Evolutionary conservation across 2,888 invertebrate genomes (phyloP).

Genomic region (Drosophila picticornis): DNA sequence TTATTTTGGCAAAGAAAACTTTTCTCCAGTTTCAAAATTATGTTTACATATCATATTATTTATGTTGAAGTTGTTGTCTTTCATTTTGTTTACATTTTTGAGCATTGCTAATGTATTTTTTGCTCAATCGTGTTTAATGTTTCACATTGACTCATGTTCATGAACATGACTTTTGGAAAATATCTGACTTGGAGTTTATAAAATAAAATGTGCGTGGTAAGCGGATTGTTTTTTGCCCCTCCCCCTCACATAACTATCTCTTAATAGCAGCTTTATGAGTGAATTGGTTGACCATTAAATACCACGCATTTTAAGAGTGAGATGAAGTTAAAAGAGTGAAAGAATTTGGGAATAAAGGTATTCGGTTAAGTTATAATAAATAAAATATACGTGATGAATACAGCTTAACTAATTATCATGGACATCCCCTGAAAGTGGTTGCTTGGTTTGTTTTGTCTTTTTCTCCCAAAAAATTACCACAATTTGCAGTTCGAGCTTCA

Average conservation of each 20-base stretch:
- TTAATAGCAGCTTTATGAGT: constrained; percentile 5
- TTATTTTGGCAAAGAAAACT: constrained; percentile 26
- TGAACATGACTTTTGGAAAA: constrained; percentile 68
- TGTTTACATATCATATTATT: constrained; percentile 11
- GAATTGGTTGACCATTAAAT: neutral
- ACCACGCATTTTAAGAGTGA: constrained; percentile 1
- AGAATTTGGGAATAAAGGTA: neutral
- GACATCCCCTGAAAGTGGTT: neutral
- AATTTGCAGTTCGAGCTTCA: constrained; percentile 1
- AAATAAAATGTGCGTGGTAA: constrained; percentile 45
- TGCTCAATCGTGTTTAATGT: constrained; percentile 32
- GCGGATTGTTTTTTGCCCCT: constrained; percentile 20
- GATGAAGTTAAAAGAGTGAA: too few relatives aligned
- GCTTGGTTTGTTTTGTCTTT: neutral
- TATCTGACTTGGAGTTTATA: constrained; percentile 28
- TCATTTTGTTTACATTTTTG: constrained; percentile 11
- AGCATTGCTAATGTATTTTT: constrained; percentile 27
- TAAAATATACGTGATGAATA: neutral
- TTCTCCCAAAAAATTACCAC: neutral
- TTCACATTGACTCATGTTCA: constrained; percentile 51
- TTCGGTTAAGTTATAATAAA: neutral
- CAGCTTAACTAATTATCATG: neutral
- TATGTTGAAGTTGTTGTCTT: constrained; percentile 2
- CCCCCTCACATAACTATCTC: constrained; percentile 16
- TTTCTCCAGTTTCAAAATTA: constrained; percentile 18